Percentiles rank a stretch among this genome's conserved stretches.
These are phyloP conservation scores for Hirudo medicinalis DNA, from an alignment of 1,140 invertebrate species.

Conservation along the genomic window DNA sequence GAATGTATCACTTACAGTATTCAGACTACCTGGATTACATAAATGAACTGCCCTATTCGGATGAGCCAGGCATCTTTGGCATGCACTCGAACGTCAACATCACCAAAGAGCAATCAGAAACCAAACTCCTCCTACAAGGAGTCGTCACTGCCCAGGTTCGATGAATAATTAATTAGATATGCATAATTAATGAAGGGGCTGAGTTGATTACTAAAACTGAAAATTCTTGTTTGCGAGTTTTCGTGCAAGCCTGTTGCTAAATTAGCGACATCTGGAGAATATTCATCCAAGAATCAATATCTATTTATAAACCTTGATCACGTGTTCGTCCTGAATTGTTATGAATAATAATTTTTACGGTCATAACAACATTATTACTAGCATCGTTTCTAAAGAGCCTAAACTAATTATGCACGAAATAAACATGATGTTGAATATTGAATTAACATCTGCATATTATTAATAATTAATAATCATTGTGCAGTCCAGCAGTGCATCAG, in stretches of 20 bases:
- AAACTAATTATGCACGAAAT: too few relatives aligned
- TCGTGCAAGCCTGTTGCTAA: background rate
- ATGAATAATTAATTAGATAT: background rate
- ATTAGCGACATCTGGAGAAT: background rate
- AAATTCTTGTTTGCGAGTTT: background rate
- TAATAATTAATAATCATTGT: too few relatives aligned
- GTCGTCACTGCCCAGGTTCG: conserved; percentile 67
- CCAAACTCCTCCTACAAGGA: conserved; percentile 60
- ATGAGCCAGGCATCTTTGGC: conserved; percentile 72
- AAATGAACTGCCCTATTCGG: conserved; percentile 59
- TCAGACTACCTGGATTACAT: conserved; percentile 64
- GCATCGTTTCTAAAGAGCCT: too few relatives aligned
- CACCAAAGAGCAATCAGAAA: conserved; percentile 79
- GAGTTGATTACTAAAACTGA: too few relatives aligned
- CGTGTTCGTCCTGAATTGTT: too few relatives aligned
- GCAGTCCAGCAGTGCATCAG: conserved; percentile 36
- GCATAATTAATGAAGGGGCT: background rate
- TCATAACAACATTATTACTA: too few relatives aligned
- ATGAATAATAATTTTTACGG: too few relatives aligned
- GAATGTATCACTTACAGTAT: conserved; percentile 48
- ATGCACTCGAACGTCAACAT: conserved; percentile 88
- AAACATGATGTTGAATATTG: too few relatives aligned
- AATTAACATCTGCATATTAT: too few relatives aligned
- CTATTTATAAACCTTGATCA: background rate
- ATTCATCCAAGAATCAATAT: background rate